Evolutionary conservation across 2,113 vertebrate genomes (phyloP).

Genomic region (Mesembrinibis cayennensis): DNA sequence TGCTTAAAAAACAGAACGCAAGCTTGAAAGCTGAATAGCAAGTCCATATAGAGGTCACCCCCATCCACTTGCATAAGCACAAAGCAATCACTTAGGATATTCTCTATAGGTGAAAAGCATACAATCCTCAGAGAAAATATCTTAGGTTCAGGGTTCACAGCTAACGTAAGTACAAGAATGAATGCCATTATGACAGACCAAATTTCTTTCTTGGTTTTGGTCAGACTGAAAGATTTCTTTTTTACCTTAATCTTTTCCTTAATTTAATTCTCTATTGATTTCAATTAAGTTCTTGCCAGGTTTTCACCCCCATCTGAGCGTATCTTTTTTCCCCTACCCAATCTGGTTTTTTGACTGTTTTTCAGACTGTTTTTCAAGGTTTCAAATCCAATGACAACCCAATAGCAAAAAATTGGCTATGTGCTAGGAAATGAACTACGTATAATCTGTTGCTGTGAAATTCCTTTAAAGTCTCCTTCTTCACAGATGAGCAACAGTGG

Average conservation of each 20-base stretch:
- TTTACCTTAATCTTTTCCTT: background rate
- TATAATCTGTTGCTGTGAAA: background rate
- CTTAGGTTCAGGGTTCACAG: background rate
- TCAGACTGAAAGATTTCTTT: background rate
- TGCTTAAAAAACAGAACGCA: background rate
- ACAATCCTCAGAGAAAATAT: background rate
- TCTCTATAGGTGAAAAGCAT: background rate
- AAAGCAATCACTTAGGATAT: background rate
- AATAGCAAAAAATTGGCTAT: background rate
- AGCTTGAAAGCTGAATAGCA: background rate
- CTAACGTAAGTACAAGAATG: background rate
- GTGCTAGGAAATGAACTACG: background rate
- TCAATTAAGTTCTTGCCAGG: background rate
- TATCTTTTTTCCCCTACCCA: background rate
- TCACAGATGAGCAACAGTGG: background rate
- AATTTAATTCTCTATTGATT: background rate
- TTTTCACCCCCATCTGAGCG: background rate
- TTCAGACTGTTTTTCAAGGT: background rate
- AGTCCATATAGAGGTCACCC: fast-evolving
- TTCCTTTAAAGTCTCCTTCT: background rate
- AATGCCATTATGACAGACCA: background rate
- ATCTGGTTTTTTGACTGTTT: background rate
- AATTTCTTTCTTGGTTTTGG: background rate
- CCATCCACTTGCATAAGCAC: background rate
- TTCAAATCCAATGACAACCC: background rate